Base-by-base conservation (phyloP, 2,888 invertebrate species). In the Tridacna gigas region DNA sequence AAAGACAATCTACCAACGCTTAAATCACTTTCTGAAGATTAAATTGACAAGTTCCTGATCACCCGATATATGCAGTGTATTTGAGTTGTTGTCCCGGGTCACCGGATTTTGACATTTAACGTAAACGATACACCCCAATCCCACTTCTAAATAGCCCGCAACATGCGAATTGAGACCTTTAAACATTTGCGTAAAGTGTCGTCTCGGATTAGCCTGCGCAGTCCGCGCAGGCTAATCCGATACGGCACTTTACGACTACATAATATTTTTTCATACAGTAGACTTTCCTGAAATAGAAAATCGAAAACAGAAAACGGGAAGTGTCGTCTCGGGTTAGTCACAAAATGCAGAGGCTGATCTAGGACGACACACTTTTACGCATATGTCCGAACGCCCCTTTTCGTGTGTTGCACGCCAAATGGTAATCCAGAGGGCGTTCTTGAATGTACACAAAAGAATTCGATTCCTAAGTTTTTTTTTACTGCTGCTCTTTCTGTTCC, bases 91-190 rank as follows among this genome's bases (percentile, higher is more conserved):
- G 71, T 51, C 48, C 25, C 9, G 71, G 71, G 48, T 71, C 71
- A 71, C 12, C 13, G 20, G 26, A 25, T 25, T 51, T 51, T 71
- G 71, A 71, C 71, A 71, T 51, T 48, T 4, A 13, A 9, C 51
- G 71, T 71, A 71, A 71, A 51, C 26, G 22, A 71, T 69, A 69
- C 45, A 9, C 45, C 47, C 45, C 1, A 25, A 26, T 28, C 65
- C 26, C 28, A 65, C 65, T 28, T 26, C 25, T 61, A 22, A 37
- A 37, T n/a, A n/a, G n/a, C n/a, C n/a, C n/a, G n/a, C n/a, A n/a
- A n/a, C n/a, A n/a, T n/a, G n/a, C n/a, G n/a, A n/a, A n/a, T n/a
- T n/a, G n/a, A n/a, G n/a, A n/a, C n/a, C n/a, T n/a, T n/a, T n/a
- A n/a, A n/a, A n/a, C n/a, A n/a, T n/a, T n/a, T n/a, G n/a, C n/a